Evolutionary conservation across 2,113 vertebrate genomes (phyloP), one percentile per base, ranked within the genome.

Genomic region (Xyrauchen texanus): DNA sequence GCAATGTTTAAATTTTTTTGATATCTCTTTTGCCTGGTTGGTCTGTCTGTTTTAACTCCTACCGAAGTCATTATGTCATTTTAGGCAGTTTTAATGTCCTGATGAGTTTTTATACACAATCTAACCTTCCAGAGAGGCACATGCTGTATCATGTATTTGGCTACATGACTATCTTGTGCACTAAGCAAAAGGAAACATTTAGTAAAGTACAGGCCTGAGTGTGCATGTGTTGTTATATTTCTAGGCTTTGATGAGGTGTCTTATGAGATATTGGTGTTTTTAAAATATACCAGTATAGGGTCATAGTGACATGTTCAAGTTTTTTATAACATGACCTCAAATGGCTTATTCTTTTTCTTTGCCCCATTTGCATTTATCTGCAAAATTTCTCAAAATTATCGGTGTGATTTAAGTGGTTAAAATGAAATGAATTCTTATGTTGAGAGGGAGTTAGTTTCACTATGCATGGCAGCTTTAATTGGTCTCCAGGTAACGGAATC

Each of bases 401-500:
- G 6, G 2, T 71, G 47, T 47, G 3, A 11, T 55, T 63, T 63
- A 46, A 47, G 21, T 73, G 6, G 1, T 34, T 21, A 3, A 62
- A 62, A 11, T 51, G n/a, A 62, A 74, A 51, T 34, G 7, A 49
- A 49, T 62, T 62, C 1, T 11, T 6, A 12, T 8, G 16, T 74
- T 49, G 71, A 49, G 7, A 74, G 46, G 10, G 7, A 61, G 70
- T 55, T 4, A 15, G 6, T 7, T 12, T 62, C 6, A 34, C 16
- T 16, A 13, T 47, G 3, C 21, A 12, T 51, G 13, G 46, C 15
- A 47, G 12, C 45, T 51, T 51, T n/a, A 62, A 11, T 13, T 51
- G 46, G 72, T 74, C 58, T 62, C 72, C 72, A 52, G 60, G 72
- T 52, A 51, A 74, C 58, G 5, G 42, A 62, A 51, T 51, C 13